phyloP scores from a whole-genome alignment of 2,888 invertebrate genomes.

The Piscicola geometra region DNA sequence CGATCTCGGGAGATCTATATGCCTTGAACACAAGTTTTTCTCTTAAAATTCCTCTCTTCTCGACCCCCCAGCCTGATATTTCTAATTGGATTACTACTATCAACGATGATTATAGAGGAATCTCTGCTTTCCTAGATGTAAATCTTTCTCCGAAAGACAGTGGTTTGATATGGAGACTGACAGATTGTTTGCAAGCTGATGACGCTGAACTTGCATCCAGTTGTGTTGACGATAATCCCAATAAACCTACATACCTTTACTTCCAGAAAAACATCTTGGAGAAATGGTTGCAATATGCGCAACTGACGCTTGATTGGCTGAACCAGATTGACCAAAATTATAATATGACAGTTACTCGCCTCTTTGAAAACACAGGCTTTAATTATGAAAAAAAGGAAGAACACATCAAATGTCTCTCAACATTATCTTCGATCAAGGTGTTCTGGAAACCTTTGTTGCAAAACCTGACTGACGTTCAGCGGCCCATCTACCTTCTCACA shows the following conservation, averaged over 20 bases:
- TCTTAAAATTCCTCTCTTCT: conserved; percentile 8
- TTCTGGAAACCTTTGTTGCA: conserved; percentile 29
- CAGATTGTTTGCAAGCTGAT: background rate
- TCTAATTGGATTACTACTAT: conserved; percentile 22
- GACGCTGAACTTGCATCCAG: background rate
- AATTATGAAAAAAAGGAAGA: background rate
- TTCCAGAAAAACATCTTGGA: conserved; percentile 8
- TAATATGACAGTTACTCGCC: background rate
- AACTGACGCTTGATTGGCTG: conserved; percentile 8
- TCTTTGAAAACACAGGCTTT: conserved; percentile 19
- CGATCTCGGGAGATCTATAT: conserved; percentile 9
- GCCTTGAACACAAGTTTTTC: conserved; percentile 12
- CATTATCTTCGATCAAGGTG: background rate
- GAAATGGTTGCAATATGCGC: conserved; percentile 16
- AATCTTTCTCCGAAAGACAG: background rate
- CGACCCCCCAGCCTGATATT: conserved; percentile 21
- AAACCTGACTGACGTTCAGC: conserved; percentile 9
- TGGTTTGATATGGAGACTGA: background rate
- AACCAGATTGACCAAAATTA: conserved; percentile 12
- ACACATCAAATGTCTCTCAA: conserved; percentile 16
- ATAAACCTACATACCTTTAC: conserved; percentile 13
- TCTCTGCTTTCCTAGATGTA: conserved; percentile 18
- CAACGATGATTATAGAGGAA: conserved; percentile 9
- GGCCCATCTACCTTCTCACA: conserved; percentile 12
- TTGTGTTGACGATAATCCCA: conserved; percentile 5